Percentiles rank a stretch among this genome's conserved stretches.
Evolutionary conservation across 2,113 vertebrate species (phyloP).

Genomic region (Chlamydotis undulata): DNA sequence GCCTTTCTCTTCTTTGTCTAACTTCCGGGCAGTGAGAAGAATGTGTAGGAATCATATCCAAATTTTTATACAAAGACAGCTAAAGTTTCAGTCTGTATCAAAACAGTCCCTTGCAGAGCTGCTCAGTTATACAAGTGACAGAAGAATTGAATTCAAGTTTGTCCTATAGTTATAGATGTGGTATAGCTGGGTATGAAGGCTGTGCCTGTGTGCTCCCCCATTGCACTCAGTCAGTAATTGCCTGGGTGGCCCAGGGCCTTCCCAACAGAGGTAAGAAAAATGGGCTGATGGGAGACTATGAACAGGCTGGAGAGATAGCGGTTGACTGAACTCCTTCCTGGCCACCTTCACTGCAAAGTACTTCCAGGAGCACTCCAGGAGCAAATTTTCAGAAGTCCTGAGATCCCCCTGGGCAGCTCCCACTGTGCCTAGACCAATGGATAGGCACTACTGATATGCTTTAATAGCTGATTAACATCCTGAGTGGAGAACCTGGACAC

Average conservation of each 20-base stretch:
- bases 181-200: background rate
- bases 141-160: conserved; percentile 3
- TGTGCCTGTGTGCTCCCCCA: background rate
- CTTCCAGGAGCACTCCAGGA: background rate
- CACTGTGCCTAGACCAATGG: background rate
- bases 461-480: background rate
- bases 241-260: background rate
- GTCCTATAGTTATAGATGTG: background rate
- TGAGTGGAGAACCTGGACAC: background rate
- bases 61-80: conserved; percentile 16
- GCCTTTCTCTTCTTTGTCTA: background rate
- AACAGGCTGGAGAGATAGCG: background rate
- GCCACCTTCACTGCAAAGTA: background rate
- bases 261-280: background rate
- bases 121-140: background rate
- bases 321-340: background rate
- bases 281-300: background rate
- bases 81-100: conserved; percentile 15
- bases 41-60: background rate
- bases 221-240: background rate
- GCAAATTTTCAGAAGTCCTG: background rate
- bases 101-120: conserved; percentile 25
- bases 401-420: background rate
- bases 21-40: conserved; percentile 10
- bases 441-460: background rate